Conservation (phyloP, 1,140 invertebrate species). For the Microplitis demolitor region DNA sequence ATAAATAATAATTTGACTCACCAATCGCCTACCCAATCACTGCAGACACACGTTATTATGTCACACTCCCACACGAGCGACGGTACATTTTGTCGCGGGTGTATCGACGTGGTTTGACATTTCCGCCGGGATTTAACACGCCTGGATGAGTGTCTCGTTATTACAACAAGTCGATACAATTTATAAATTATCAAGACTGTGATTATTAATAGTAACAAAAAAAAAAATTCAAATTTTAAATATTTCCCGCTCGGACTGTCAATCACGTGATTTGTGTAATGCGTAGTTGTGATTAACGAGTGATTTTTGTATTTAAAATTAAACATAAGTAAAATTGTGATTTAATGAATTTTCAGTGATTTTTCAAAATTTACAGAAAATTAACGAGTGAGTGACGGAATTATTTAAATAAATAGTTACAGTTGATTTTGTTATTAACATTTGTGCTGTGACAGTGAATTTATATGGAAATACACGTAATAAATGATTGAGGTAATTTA, state of each 20-base stretch:
- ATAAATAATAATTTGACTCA: slow-evolving; percentile 1
- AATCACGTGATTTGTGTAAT: no score
- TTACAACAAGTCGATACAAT: neutral
- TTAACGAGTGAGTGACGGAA: no score
- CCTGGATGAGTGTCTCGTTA: slow-evolving; percentile 14
- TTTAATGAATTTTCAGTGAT: no score
- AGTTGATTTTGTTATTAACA: no score
- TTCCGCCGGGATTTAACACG: slow-evolving; percentile 34
- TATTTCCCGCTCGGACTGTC: no score
- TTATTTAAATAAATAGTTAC: no score
- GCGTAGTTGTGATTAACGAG: no score
- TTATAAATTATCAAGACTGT: neutral
- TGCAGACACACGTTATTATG: slow-evolving; percentile 44
- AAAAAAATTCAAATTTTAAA: neutral
- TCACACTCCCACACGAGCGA: slow-evolving; percentile 54
- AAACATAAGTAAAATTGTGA: no score
- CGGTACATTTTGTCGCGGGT: slow-evolving; percentile 34
- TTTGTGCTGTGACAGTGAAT: no score
- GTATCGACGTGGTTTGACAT: slow-evolving; percentile 47
- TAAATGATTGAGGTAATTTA: neutral
- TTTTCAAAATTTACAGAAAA: no score
- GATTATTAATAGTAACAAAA: neutral
- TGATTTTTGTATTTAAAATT: no score
- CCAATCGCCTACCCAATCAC: slow-evolving; percentile 16
- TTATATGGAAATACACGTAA: no score